Evolutionary conservation across 2,888 invertebrate species (phyloP), one percentile per base, ranked within the genome.

Genomic region (Lochmaea crataegi): DNA sequence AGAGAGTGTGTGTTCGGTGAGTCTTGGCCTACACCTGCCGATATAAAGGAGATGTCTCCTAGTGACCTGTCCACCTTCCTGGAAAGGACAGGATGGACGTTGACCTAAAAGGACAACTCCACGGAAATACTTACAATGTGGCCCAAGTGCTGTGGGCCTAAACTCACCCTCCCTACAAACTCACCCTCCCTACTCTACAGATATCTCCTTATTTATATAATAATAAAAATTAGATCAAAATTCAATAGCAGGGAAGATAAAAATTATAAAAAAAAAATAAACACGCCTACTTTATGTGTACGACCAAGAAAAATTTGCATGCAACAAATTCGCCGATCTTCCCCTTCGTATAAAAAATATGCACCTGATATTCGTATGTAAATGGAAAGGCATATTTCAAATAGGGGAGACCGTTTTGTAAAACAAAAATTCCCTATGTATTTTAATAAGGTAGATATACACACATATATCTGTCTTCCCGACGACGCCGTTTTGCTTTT

Each of bases 311-410:
- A 53, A 66, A 64, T 72, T 72, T 72, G 64, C 64, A 72, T 72
- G 65, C 41, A 32, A 68, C 45, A 60, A 72, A 72, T 64, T 63
- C 48, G 67, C 12, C 22, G n/a, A 18, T 26, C 14, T 42, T 64
- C 53, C 64, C 65, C 45, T 68, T 68, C 60, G 53, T 61, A 63
- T 67, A 65, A 67, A 74, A 74, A 74, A 66, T 69, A 66, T 73
- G 71, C 74, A 74, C 74, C 74, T 74, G 74, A 74, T 68, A 71
- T 71, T 60, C 26, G 64, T 71, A 74, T 74, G 74, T 65, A 71
- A 74, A 74, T 71, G 68, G 3, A 65, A 65, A 53, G 42, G 38
- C 67, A 71, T 71, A 71, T 58, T 71, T 68, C 74, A 68, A 58
- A 60, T 51, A 65, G 71, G 74, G 65, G 56, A 71, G 53, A 51